Evolutionary conservation across 2,888 invertebrate species (phyloP), one percentile per base, ranked within the genome.

Genomic region (Cataglyphis altisquamis): DNA sequence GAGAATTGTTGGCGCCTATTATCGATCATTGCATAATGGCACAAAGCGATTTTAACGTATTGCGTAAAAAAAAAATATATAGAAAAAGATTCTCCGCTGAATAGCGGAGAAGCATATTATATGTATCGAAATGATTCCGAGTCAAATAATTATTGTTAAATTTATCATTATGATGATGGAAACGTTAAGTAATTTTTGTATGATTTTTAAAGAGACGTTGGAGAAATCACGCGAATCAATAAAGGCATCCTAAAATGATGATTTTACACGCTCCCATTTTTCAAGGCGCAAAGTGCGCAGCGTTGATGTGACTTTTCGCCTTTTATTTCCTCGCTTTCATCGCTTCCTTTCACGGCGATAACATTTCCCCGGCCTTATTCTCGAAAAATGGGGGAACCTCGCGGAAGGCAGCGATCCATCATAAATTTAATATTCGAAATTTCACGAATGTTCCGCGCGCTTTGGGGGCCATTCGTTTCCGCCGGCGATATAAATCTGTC

Each of bases 351-450:
- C 86, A 66, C 73, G 88, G 83, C 57, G 86, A 86, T 75, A 82
- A 75, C 78, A 77, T 74, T 74, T 67, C 74, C 83, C 85, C 73
- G 67, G 63, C 18, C 45, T 83, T 67, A 70, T 86, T 84, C 68
- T 75, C 83, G 85, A 83, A 83, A 86, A 90, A 87, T 82, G 84
- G 86, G 75, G 63, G 72, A 83, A 75, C 82, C 84, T 82, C 80
- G 90, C 78, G 82, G 82, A 86, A 88, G 89, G 88, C 89, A 84
- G 89, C 91, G 91, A 93, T 93, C 91, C 93, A 92, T 93, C 93
- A 93, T 91, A 89, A 92, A 91, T 93, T 93, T 92, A 93, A 91
- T 91, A 91, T 92, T 92, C 89, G 90, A 92, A 93, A 93, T 91
- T 93, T 92, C 89, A 88, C 85, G 89, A 90, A 88, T 90, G 92